These are phyloP conservation scores for Pseudomyrmex pallidus DNA, from an alignment of 1,140 invertebrate species.

Conservation along the genomic window DNA sequence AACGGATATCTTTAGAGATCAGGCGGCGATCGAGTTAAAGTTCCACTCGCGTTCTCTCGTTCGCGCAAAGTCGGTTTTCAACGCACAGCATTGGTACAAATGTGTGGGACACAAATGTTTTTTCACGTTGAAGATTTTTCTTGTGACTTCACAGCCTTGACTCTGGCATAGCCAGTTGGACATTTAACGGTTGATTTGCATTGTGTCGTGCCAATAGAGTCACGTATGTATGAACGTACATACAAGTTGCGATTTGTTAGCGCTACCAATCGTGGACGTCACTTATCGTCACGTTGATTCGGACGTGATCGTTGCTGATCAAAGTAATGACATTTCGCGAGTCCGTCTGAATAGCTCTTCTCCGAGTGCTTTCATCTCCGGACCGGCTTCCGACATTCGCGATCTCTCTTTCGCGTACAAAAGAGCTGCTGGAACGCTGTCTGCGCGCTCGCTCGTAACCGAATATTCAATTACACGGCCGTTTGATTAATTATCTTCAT, in stretches of 20 bases:
- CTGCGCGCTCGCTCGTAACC: neutral
- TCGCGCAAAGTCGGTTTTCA: too few species aligned
- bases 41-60: too few species aligned
- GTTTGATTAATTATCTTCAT: conserved; percentile 6
- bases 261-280: conserved; percentile 41
- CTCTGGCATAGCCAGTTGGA: too few species aligned
- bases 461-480: neutral
- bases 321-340: conserved; percentile 41
- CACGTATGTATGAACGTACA: too few species aligned
- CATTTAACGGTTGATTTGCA: too few species aligned
- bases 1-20: too few species aligned
- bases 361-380: conserved; percentile 3
- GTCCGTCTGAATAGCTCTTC: conserved; percentile 7
- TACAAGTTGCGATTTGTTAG: conserved; percentile 41
- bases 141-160: too few species aligned
- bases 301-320: conserved; percentile 59
- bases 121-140: too few species aligned
- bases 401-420: neutral
- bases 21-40: too few species aligned
- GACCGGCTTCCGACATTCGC: neutral
- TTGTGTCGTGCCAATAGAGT: neutral
- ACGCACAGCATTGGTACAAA: too few species aligned
- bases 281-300: conserved; percentile 57
- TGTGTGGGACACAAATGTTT: too few species aligned
- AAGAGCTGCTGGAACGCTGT: neutral